Evolutionary conservation across 2,888 invertebrate genomes (phyloP).

Genomic region (Azorinus chamasolen): DNA sequence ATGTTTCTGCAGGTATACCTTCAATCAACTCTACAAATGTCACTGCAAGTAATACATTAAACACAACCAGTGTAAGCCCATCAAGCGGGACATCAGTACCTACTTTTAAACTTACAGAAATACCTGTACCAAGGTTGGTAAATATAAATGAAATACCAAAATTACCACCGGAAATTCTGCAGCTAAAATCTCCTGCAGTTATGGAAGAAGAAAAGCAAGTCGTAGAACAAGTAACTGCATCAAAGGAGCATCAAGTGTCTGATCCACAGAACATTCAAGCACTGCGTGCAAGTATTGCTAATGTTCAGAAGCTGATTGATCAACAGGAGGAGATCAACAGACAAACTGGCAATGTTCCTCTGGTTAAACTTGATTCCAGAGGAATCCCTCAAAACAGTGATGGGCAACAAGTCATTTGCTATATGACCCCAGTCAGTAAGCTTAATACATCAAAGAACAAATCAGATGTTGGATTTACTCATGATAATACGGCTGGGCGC

Average conservation of each 20-base stretch:
- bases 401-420: conserved; percentile 45
- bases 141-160: conserved; percentile 22
- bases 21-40: too few species aligned
- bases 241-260: not conserved
- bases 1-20: too few species aligned
- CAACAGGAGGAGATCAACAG: conserved; percentile 49
- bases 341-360: conserved; percentile 24
- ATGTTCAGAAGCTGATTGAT: conserved; percentile 48
- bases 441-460: conserved; percentile 55
- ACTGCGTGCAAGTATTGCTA: conserved; percentile 38
- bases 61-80: not conserved
- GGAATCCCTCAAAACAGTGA: conserved; percentile 18
- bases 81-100: not conserved
- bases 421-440: conserved; percentile 60
- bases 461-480: conserved; percentile 67
- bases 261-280: conserved; percentile 20
- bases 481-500: conserved; percentile 74
- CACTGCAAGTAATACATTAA: not conserved
- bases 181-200: not conserved
- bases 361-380: conserved; percentile 26
- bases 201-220: not conserved
- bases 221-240: not conserved
- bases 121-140: conserved; percentile 46
- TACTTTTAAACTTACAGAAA: conserved; percentile 34
- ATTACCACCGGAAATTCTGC: conserved; percentile 42